Base-by-base conservation (phyloP, 2,888 invertebrate genomes). In the Bellardia bayeri region DNA sequence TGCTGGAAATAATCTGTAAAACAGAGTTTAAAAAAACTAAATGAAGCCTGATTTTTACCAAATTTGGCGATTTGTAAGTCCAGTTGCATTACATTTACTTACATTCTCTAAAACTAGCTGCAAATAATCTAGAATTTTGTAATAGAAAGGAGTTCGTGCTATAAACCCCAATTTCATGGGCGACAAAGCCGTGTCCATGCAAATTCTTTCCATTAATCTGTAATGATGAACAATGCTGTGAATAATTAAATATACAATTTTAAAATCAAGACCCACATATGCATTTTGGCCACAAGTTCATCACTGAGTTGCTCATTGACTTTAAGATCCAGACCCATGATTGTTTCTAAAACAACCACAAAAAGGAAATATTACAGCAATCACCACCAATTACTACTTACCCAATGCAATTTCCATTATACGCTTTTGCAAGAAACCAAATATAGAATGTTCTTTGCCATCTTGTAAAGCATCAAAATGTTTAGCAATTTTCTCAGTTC, bases 91-190 rank as follows among this genome's bases (percentile, higher is more conserved):
- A 23, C 6, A 16, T 9, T 9, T 3, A 76, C 82, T 82, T 51
- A 82, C 86, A n/a, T 74, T 58, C 23, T 51, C 30, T 45, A 74
- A 49, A 76, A 63, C 68, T 2, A 13, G 54, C 2, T 72, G 23
- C n/a, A 82, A 51, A 58, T 66, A 87, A 16, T 80, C 71, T 14
- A 82, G 68, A 8, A 72, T 78, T 40, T 51, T 68, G 45, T 80
- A 82, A 56, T 88, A 88, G 30, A 82, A 45, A n/a, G 79, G 80
- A 11, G 86, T 85, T 42, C 82, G 87, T 8, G 79, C 79, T 11
- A 88, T 33, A 42, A 74, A 82, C 13, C 83, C 84, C 2, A 86
- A 56, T 16, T 84, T 63, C 11, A 83, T n/a, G 3, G 54, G 68
- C 49, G 86, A 42, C 23, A 78, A 58, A 14, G 84, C 61, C 9